Conservation (phyloP, 2,797 vertebrate genomes). For the Platalea minor region DNA sequence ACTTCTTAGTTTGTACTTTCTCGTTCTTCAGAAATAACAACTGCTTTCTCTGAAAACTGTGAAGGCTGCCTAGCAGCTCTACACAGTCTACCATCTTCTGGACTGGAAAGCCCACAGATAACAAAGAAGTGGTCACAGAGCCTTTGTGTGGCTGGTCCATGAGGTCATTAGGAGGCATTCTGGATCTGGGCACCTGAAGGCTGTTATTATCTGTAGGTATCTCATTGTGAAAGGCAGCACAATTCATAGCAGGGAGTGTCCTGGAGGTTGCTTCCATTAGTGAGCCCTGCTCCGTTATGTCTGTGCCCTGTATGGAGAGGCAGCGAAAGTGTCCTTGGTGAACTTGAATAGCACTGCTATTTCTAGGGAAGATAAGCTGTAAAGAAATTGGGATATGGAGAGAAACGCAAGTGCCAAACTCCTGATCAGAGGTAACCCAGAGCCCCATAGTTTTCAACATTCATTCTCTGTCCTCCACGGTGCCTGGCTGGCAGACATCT, state of each 20-base stretch:
- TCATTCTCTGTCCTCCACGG: neutral
- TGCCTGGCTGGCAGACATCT: neutral
- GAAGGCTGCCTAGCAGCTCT: neutral
- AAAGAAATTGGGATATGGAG: neutral
- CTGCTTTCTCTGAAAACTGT: neutral
- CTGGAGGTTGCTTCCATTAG: neutral
- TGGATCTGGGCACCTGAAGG: neutral
- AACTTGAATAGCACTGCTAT: neutral
- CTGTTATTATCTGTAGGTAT: neutral
- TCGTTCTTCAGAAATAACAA: neutral
- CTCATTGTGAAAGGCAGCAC: neutral
- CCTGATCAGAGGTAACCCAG: neutral
- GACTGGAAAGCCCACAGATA: neutral
- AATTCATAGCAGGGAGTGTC: neutral
- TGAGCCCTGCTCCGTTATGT: neutral
- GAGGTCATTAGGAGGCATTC: neutral
- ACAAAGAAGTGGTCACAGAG: neutral
- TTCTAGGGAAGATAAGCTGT: neutral
- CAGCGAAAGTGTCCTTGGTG: neutral
- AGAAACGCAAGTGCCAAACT: rapidly evolving
- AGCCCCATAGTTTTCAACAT: neutral
- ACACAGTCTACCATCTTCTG: neutral
- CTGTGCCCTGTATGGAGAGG: neutral
- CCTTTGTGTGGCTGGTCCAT: neutral
- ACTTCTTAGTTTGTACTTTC: neutral